Percentiles rank a stretch among this genome's conserved stretches.
Conservation (phyloP, 2,797 vertebrate genomes). For the Anisognathus igniventris region DNA sequence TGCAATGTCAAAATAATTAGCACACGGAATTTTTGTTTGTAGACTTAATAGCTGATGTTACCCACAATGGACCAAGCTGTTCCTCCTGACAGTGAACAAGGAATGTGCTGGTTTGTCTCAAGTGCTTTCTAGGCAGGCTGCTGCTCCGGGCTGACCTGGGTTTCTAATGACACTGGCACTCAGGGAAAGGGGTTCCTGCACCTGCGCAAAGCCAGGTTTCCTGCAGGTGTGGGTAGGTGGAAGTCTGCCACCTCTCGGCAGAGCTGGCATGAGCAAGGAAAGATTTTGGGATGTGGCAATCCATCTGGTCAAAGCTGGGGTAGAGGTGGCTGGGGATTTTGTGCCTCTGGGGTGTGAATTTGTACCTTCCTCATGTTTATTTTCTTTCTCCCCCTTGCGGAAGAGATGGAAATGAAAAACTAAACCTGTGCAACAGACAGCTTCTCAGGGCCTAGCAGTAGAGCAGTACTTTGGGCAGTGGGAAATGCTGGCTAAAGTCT, state of each 20-base stretch:
- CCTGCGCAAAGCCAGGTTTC: not conserved
- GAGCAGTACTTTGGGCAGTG: not conserved
- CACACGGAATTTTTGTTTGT: not conserved
- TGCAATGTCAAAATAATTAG: not conserved
- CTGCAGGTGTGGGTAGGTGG: not conserved
- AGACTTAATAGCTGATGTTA: not conserved
- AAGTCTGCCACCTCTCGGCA: constrained; percentile 66
- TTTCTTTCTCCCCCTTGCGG: rapidly evolving
- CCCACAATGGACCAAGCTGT: not conserved
- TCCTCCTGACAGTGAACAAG: rapidly evolving
- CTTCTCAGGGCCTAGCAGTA: not conserved
- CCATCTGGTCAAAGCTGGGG: not conserved
- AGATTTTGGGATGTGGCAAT: not conserved
- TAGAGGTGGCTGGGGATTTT: not conserved
- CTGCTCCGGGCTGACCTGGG: not conserved
- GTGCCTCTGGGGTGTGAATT: not conserved
- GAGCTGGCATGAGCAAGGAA: rapidly evolving
- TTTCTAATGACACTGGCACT: not conserved
- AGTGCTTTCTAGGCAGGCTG: not conserved
- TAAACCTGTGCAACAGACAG: not conserved
- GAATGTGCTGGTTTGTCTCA: not conserved
- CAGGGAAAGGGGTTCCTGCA: not conserved
- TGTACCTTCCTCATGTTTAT: not conserved
- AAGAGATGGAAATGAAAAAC: not conserved
- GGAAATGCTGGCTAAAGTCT: not conserved